Evolutionary conservation across 2,797 vertebrate species (phyloP).

Genomic region (Xiphophorus birchmanni): DNA sequence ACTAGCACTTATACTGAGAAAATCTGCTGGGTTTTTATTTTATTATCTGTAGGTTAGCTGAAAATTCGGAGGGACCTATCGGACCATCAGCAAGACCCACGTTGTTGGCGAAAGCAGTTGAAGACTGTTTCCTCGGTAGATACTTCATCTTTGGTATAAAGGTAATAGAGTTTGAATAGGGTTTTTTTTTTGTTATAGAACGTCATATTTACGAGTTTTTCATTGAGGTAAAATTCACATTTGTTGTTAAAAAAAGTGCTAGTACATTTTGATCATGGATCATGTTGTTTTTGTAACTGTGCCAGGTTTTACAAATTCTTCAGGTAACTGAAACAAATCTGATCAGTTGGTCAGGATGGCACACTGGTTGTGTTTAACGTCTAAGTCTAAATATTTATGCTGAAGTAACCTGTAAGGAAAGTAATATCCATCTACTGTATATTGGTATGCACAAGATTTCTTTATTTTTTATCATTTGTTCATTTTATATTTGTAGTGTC

Average conservation of each 20-base stretch:
- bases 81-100: constrained; percentile 61
- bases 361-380: neutral
- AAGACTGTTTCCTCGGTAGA: constrained; percentile 90
- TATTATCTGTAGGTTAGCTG: constrained; percentile 56
- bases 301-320: neutral
- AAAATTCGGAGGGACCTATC: constrained; percentile 67
- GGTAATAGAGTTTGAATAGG: constrained; percentile 72
- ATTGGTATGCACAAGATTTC: neutral
- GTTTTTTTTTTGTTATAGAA: neutral
- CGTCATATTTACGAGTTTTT: neutral
- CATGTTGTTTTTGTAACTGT: neutral
- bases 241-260: neutral
- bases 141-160: constrained; percentile 92
- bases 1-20: neutral
- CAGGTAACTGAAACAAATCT: neutral
- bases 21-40: neutral
- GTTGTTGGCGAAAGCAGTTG: constrained; percentile 84
- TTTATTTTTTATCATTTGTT: neutral
- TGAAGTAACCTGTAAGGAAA: neutral
- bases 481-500: neutral
- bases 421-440: neutral
- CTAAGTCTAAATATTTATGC: neutral
- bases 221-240: neutral
- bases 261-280: neutral
- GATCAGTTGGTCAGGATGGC: neutral